These are phyloP conservation scores for Chromoteleia sp. DNA, from an alignment of 2,888 invertebrate species.

Conservation along the genomic window DNA sequence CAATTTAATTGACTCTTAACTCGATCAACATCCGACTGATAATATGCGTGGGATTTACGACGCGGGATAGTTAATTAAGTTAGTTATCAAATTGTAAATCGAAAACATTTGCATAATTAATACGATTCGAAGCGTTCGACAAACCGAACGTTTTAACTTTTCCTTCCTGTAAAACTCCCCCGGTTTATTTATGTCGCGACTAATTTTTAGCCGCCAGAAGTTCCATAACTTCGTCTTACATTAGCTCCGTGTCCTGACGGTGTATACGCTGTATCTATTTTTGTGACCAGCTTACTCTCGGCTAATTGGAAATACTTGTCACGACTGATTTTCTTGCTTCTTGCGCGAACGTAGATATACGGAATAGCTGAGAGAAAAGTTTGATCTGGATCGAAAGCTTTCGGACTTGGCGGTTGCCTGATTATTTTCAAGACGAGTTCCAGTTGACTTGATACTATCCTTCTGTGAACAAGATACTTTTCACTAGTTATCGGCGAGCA, in stretches of 20 bases:
- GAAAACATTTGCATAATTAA: background rate
- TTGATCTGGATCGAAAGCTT: slow-evolving; percentile 71
- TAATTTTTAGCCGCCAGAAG: slow-evolving; percentile 36
- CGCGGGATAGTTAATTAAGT: too few relatives aligned
- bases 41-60: too few relatives aligned
- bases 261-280: slow-evolving; percentile 37
- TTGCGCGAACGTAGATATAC: slow-evolving; percentile 30
- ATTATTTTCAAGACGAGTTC: slow-evolving; percentile 74
- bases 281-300: slow-evolving; percentile 44
- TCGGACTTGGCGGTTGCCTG: slow-evolving; percentile 74
- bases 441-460: slow-evolving; percentile 59
- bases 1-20: too few relatives aligned
- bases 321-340: slow-evolving; percentile 62
- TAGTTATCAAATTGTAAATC: too few relatives aligned
- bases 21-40: too few relatives aligned
- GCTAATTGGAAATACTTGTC: slow-evolving; percentile 68
- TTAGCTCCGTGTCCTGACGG: slow-evolving; percentile 21
- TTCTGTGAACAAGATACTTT: slow-evolving; percentile 60
- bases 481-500: slow-evolving; percentile 44
- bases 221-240: slow-evolving; percentile 46
- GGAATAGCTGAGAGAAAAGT: slow-evolving; percentile 66
- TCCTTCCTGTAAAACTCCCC: background rate
- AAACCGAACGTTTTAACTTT: slow-evolving; percentile 2
- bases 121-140: background rate
- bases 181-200: slow-evolving; percentile 11